Evolutionary conservation across 2,888 invertebrate species (phyloP).

Genomic region (Antheraea assamensis): DNA sequence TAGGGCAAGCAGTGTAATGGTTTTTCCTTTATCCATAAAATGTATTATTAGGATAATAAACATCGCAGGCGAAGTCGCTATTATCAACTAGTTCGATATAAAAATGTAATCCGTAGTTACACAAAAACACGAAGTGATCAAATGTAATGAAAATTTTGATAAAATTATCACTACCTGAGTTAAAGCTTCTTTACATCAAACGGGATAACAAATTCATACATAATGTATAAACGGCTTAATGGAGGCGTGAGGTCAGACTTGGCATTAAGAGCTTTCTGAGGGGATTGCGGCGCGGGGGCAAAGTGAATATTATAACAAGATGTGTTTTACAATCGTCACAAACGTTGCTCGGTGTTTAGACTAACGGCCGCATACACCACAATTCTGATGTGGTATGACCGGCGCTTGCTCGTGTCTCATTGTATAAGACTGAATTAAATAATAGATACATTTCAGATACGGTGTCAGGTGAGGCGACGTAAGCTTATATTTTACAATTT

Average conservation of each 20-base stretch:
- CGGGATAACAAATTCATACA: conserved; percentile 82
- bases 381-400: neutral
- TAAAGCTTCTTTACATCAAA: conserved; percentile 81
- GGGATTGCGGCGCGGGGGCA: conserved; percentile 55
- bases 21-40: too few relatives aligned
- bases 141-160: neutral
- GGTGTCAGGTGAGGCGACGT: neutral
- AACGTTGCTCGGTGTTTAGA: conserved; percentile 22
- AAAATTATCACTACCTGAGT: conserved; percentile 69
- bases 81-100: too few relatives aligned
- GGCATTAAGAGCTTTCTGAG: conserved; percentile 80
- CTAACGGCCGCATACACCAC: neutral
- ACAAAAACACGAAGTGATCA: neutral
- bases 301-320: conserved; percentile 81
- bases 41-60: too few relatives aligned
- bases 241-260: conserved; percentile 80
- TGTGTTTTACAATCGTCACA: conserved; percentile 42
- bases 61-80: too few relatives aligned
- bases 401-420: neutral
- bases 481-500: neutral
- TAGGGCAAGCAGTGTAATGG: too few relatives aligned
- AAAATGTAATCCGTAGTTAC: neutral
- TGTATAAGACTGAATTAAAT: neutral
- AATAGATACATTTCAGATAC: neutral
- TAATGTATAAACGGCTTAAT: conserved; percentile 82